Base-by-base conservation (phyloP, 2,113 vertebrate genomes). In the Chionis minor region DNA sequence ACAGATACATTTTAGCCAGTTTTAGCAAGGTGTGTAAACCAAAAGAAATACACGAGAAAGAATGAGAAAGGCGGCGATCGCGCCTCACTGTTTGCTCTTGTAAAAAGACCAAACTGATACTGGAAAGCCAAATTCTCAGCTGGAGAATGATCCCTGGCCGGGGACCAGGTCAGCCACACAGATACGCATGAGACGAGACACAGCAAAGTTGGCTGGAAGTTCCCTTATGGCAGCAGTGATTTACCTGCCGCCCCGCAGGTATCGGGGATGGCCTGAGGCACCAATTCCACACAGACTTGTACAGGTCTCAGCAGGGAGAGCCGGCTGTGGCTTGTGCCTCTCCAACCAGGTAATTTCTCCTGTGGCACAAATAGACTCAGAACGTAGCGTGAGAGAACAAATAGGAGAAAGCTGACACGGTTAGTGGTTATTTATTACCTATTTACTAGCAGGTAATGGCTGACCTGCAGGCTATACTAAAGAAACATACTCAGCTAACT, bases 401-500 rank as follows among this genome's bases (percentile, higher is more conserved):
- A 73, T n/a, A 92, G 59, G 42, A 87, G 42, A 54, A 91, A 95
- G 73, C n/a, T 51, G 78, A 80, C 54, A 14, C 18, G 32, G 45
- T 51, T 94, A 86, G 49, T 73, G 14, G 52, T 85, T 97, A 58
- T 95, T 94, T 95, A 95, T 88, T 82, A 73, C 62, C n/a, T 92
- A 66, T 94, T 92, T 94, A 85, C 52, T 80, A 58, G 62, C 70
- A 80, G 73, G 58, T 33, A 79, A 90, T 35, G 66, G 56, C 59
- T 94, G 71, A 66, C 51, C 81, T 83, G 62, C 84, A 81, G 92
- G 62, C 81, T 69, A 20, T 30, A 32, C 38, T 80, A 56, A 73
- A 66, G 78, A 87, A 92, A 72, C 30, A 58, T 54, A 51, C 45
- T 62, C 40, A 8, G 24, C 58, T 91, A 89, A 70, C 74, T 79